Percentiles rank a stretch among this genome's conserved stretches.
These are phyloP conservation scores for Calosoma granatense DNA, from an alignment of 1,140 invertebrate species.

Conservation along the genomic window DNA sequence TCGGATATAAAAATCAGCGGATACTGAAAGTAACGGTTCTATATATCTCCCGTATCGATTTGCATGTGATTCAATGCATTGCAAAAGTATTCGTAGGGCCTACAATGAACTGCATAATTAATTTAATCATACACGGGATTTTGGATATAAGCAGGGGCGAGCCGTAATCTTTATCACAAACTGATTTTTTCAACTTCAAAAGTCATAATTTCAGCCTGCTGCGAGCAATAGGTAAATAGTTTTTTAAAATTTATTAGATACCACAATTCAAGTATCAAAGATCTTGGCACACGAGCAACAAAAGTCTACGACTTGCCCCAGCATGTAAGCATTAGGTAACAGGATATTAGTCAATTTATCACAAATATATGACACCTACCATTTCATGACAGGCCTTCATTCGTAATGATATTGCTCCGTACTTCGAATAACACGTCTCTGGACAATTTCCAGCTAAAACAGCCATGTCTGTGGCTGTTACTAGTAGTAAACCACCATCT, in stretches of 20 bases:
- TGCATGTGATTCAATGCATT: conserved; percentile 83
- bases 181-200: too few species aligned
- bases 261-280: too few species aligned
- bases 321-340: too few species aligned
- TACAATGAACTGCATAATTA: conserved; percentile 33
- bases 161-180: too few species aligned
- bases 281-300: too few species aligned
- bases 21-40: conserved; percentile 80
- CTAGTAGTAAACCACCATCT: conserved; percentile 74
- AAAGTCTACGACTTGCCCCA: too few species aligned
- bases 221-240: too few species aligned
- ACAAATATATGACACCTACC: too few species aligned
- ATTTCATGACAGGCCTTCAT: conserved; percentile 93
- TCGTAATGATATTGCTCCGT: conserved; percentile 82
- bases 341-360: too few species aligned
- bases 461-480: conserved; percentile 98
- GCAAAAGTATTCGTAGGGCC: conserved; percentile 85
- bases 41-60: conserved; percentile 90
- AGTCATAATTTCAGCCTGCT: too few species aligned
- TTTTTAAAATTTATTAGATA: too few species aligned
- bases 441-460: conserved; percentile 90
- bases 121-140: conserved; percentile 10
- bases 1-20: conserved; percentile 94
- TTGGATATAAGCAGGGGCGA: too few species aligned
- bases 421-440: conserved; percentile 86